These are phyloP conservation scores for Trissolcus japonicus DNA, from an alignment of 2,888 invertebrate genomes.

Conservation along the genomic window DNA sequence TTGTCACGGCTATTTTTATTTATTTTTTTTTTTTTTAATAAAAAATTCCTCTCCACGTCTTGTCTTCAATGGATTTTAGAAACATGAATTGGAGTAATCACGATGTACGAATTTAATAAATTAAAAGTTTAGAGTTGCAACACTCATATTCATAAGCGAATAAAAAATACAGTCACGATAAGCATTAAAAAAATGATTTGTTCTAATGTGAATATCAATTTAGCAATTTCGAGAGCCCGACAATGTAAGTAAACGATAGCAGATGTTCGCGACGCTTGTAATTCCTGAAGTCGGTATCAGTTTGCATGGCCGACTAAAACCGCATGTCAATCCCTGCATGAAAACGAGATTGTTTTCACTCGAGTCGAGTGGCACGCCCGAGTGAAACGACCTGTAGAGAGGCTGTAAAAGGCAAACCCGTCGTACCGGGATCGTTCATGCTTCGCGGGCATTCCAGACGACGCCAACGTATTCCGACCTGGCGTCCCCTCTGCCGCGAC, in stretches of 20 bases:
- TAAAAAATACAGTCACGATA: too few species aligned
- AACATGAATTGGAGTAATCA: too few species aligned
- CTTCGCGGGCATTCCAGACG: conserved; percentile 64
- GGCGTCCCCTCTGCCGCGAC: conserved; percentile 53
- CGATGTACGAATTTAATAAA: too few species aligned
- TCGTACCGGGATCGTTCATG: conserved; percentile 63
- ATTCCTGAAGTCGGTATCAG: conserved; percentile 46
- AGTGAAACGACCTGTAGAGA: conserved; percentile 70
- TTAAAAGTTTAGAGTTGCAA: too few species aligned
- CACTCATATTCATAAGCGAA: too few species aligned
- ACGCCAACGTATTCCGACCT: conserved; percentile 61
- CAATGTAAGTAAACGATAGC: conserved; percentile 42
- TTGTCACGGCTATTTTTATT: too few species aligned
- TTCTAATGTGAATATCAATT: not conserved
- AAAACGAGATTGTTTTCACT: conserved; percentile 58
- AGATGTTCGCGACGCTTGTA: conserved; percentile 45
- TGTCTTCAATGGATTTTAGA: too few species aligned
- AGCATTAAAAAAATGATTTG: not conserved
- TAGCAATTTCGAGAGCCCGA: not conserved
- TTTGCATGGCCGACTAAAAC: conserved; percentile 49
- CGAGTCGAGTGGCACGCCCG: conserved; percentile 61
- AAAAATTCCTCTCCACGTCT: too few species aligned
- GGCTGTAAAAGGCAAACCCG: conserved; percentile 64
- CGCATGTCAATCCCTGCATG: conserved; percentile 58
- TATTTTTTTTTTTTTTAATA: too few species aligned